These are phyloP conservation scores for Lacerta agilis DNA, from an alignment of 2,797 vertebrate genomes.

Conservation along the genomic window DNA sequence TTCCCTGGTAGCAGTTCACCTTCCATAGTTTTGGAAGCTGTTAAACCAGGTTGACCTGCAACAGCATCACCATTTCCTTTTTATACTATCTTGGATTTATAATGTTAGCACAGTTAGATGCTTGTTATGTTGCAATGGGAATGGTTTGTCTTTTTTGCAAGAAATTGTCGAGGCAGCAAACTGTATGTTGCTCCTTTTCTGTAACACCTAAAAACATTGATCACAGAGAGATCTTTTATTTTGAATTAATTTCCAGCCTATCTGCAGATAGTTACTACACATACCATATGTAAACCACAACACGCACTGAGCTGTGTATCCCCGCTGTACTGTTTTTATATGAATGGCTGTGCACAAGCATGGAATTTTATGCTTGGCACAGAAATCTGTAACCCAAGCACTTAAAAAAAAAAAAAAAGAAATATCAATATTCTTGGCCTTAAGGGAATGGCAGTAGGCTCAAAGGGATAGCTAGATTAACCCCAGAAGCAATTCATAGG, in stretches of 20 bases:
- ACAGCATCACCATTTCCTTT: neutral
- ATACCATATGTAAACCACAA: neutral
- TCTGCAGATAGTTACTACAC: neutral
- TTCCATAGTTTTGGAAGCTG: neutral
- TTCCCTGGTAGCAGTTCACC: neutral
- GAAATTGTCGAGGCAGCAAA: neutral
- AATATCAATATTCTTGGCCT: neutral
- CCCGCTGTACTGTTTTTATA: neutral
- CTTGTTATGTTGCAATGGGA: neutral
- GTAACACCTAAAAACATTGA: neutral
- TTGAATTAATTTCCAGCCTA: neutral
- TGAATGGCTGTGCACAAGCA: neutral
- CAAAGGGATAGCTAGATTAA: neutral
- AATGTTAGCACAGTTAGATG: neutral
- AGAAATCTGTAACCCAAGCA: neutral
- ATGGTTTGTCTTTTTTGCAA: neutral
- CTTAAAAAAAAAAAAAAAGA: neutral
- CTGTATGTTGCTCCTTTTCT: neutral
- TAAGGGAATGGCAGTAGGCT: neutral
- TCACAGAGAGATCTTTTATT: neutral
- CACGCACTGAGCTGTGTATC: neutral
- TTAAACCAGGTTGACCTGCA: neutral
- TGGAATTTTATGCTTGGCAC: neutral
- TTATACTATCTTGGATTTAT: neutral
- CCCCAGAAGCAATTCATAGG: neutral